phyloP scores from a whole-genome alignment of 37 sponge, comb jelly and placozoan species.

The Theonella swinhoei region DNA sequence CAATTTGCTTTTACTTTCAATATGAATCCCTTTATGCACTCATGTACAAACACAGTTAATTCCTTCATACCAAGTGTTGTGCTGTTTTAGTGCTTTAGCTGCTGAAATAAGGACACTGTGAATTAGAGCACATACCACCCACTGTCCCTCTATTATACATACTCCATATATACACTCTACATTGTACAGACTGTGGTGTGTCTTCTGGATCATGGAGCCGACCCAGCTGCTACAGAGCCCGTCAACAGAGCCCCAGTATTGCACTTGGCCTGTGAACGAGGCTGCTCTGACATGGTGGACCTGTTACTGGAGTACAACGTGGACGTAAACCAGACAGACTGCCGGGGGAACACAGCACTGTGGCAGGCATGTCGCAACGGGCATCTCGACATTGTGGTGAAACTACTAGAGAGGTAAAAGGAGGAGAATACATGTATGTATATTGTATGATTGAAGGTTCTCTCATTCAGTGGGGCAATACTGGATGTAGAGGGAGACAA shows the following conservation, averaged over 20 bases:
- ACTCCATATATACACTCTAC: too few relatives aligned
- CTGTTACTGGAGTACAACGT: constrained; percentile 56
- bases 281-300: constrained; percentile 27
- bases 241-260: constrained; percentile 44
- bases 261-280: constrained; percentile 60
- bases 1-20: too few relatives aligned
- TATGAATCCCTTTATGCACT: too few relatives aligned
- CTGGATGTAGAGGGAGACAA: constrained; percentile 19
- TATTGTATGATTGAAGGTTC: not conserved
- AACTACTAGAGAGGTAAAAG: constrained; percentile 62
- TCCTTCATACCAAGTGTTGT: too few relatives aligned
- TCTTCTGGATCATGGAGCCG: constrained; percentile 68
- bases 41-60: too few relatives aligned
- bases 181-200: constrained; percentile 50
- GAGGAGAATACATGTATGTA: not conserved
- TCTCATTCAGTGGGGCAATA: constrained; percentile 38
- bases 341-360: constrained; percentile 61
- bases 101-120: too few relatives aligned
- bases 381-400: constrained; percentile 48
- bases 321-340: constrained; percentile 60
- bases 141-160: too few relatives aligned
- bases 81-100: too few relatives aligned
- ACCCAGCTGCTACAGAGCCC: constrained; percentile 57
- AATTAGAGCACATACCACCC: too few relatives aligned
- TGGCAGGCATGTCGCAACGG: constrained; percentile 64